Evolutionary conservation across 2,113 vertebrate genomes (phyloP).

Genomic region (Sander vitreus): DNA sequence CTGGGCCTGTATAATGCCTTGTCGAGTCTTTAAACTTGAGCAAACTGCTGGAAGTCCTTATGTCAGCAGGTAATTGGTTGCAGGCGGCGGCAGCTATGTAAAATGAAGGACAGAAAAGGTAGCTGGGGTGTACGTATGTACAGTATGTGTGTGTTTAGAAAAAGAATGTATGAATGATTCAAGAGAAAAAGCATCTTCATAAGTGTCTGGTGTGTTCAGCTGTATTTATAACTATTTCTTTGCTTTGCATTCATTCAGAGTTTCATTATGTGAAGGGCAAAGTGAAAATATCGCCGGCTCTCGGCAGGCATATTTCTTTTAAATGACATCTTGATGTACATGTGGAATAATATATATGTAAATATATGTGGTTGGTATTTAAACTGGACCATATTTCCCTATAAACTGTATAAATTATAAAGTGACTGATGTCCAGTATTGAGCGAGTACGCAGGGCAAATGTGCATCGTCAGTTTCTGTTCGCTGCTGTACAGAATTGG

Average conservation of each 20-base stretch:
- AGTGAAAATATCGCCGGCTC: conserved; percentile 34
- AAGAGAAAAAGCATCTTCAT: conserved; percentile 31
- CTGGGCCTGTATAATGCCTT: conserved; percentile 79
- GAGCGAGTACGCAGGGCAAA: no score
- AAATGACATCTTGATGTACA: conserved; percentile 43
- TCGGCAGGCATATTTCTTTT: conserved; percentile 15
- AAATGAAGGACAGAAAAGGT: conserved; percentile 67
- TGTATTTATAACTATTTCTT: conserved; percentile 41
- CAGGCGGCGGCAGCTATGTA: conserved; percentile 77
- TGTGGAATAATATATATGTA: conserved; percentile 22
- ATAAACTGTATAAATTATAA: no score
- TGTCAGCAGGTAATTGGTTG: conserved; percentile 85
- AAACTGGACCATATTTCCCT: no score
- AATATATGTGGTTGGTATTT: background rate
- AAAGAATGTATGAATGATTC: conserved; percentile 49
- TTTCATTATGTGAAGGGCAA: conserved; percentile 39
- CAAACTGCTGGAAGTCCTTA: conserved; percentile 83
- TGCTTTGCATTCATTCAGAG: conserved; percentile 56
- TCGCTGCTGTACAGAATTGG: no score
- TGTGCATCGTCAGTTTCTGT: no score
- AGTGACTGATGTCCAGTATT: no score
- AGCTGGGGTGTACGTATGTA: conserved; percentile 21
- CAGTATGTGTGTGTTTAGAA: conserved; percentile 43
- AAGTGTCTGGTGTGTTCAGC: conserved; percentile 25
- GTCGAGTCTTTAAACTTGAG: conserved; percentile 81